Conservation (phyloP, 2,888 invertebrate genomes). For the Trichopoda pennipes region DNA sequence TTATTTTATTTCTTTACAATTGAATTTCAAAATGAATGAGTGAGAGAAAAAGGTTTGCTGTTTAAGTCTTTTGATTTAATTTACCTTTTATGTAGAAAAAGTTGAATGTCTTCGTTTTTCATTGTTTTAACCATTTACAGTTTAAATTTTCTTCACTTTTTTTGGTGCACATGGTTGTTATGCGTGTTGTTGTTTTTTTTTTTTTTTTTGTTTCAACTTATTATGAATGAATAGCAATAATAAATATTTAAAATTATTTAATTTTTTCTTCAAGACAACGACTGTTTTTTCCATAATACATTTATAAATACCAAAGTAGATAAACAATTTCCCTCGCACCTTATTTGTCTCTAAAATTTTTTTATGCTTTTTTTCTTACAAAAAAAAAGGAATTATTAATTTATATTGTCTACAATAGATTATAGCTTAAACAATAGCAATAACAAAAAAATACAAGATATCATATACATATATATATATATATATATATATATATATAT, state of each 20-base stretch:
- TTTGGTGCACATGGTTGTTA: neutral
- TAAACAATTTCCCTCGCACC: conserved; percentile 68
- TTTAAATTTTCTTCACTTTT: conserved; percentile 15
- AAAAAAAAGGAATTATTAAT: conserved; percentile 44
- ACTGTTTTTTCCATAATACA: conserved; percentile 33
- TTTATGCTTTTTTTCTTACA: conserved; percentile 24
- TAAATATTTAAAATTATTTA: conserved; percentile 64
- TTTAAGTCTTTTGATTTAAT: conserved; percentile 39
- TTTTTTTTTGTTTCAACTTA: neutral
- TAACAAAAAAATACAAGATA: neutral
- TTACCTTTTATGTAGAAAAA: conserved; percentile 6
- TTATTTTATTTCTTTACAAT: conserved; percentile 1
- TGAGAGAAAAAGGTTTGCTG: conserved; percentile 26
- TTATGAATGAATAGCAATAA: conserved; percentile 53
- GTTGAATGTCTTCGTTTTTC: conserved; percentile 11
- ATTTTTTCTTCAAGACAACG: conserved; percentile 51
- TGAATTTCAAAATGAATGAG: neutral
- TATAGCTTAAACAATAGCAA: conserved; percentile 41
- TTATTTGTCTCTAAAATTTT: conserved; percentile 60
- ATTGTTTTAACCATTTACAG: conserved; percentile 34
- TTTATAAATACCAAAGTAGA: conserved; percentile 24
- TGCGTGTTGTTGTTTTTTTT: too few relatives aligned
- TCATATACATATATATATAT: conserved; percentile 1
- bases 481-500: conserved; percentile 42
- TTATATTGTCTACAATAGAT: conserved; percentile 57